Evolutionary conservation across 2,113 vertebrate species (phyloP).

Genomic region (Pelecanus crispus): DNA sequence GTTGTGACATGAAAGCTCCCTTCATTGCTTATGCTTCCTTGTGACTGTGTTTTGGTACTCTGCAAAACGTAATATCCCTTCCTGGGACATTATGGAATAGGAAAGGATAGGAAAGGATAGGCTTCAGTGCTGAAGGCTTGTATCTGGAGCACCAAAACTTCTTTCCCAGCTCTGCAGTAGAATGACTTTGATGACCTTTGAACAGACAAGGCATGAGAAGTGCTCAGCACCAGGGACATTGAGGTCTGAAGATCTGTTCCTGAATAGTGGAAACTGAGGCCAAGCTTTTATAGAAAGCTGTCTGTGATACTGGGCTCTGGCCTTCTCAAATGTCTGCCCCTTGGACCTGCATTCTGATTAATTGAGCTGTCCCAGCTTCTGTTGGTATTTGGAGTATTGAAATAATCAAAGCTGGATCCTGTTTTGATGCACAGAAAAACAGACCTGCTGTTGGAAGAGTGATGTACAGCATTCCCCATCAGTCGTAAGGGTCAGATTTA

Average conservation of each 20-base stretch:
- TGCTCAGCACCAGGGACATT: neutral
- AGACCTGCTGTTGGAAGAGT: neutral
- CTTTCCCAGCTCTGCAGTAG: neutral
- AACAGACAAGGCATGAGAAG: neutral
- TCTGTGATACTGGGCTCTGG: neutral
- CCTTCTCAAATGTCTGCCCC: neutral
- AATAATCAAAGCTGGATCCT: neutral
- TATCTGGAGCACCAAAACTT: neutral
- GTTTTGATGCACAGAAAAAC: neutral
- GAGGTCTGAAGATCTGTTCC: neutral
- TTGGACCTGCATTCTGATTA: neutral
- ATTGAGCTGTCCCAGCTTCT: neutral
- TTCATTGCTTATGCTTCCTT: conserved; percentile 20
- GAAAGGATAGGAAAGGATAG: neutral
- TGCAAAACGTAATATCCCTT: neutral
- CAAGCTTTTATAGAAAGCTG: neutral
- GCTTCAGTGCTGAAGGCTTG: neutral
- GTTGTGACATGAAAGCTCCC: conserved; percentile 34
- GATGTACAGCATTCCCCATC: neutral
- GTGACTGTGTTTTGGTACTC: neutral
- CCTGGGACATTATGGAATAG: neutral
- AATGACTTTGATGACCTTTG: neutral
- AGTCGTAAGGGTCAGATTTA: neutral
- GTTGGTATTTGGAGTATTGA: neutral
- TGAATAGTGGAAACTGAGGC: neutral